phyloP scores from a whole-genome alignment of 2,888 invertebrate genomes.

The Griposia aprilina region DNA sequence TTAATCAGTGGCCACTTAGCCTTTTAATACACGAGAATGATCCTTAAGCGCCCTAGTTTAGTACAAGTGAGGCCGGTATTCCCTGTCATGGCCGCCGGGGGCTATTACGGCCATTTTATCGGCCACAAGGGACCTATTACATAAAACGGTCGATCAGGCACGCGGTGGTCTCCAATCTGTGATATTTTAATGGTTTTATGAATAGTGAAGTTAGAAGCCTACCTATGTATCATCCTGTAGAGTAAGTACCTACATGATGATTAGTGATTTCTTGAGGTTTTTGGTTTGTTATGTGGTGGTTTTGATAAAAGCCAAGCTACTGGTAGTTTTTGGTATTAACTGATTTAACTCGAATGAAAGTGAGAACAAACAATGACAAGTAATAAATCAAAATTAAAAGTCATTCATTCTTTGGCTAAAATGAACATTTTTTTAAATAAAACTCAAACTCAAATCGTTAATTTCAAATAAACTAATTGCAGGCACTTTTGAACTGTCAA shows the following conservation, averaged over 20 bases:
- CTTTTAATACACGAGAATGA: constrained; percentile 53
- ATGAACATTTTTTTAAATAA: no score
- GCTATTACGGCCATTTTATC: constrained; percentile 62
- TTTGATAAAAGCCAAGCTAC: no score
- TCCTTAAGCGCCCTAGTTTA: constrained; percentile 51
- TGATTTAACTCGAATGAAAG: background rate
- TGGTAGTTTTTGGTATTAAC: background rate
- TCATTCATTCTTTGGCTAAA: background rate
- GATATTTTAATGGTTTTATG: constrained; percentile 58
- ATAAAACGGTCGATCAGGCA: constrained; percentile 59
- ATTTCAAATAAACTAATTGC: no score
- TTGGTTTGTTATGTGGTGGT: background rate
- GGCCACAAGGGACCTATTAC: constrained; percentile 57
- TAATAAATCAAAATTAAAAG: background rate
- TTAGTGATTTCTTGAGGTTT: background rate
- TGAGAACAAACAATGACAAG: background rate
- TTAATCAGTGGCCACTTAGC: constrained; percentile 50
- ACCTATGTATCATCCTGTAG: background rate
- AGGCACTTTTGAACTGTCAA: no score
- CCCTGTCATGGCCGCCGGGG: constrained; percentile 48
- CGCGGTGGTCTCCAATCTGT: constrained; percentile 44
- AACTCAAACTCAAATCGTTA: no score
- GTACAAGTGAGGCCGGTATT: constrained; percentile 58
- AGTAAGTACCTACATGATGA: no score
- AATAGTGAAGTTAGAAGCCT: constrained; percentile 20